A percentile compares a stretch with the other conserved stretches of the same genome.
Evolutionary conservation across 1,140 invertebrate species (phyloP).

Genomic region (Tetramorium parvispinum): DNA sequence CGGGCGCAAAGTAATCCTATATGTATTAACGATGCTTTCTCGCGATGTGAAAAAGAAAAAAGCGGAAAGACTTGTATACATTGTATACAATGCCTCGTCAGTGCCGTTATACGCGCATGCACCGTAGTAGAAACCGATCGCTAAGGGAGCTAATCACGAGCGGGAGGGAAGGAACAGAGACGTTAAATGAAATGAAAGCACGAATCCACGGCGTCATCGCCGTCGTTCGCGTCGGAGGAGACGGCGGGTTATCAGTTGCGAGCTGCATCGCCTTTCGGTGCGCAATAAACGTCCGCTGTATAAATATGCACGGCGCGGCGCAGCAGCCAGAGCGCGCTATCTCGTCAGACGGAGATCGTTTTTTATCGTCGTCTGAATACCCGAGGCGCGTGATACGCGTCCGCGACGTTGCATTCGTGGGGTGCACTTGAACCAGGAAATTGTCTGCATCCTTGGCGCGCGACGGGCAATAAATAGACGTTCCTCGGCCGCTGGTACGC

Average conservation of each 20-base stretch:
- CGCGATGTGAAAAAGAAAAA: neutral
- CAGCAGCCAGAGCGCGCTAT: conserved; percentile 5
- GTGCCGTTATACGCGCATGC: conserved; percentile 15
- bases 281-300: conserved; percentile 64
- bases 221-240: neutral
- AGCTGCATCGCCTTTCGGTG: conserved; percentile 45
- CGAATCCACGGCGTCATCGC: conserved; percentile 1
- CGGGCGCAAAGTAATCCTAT: neutral
- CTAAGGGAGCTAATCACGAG: conserved; percentile 7
- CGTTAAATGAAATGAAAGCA: conserved; percentile 18
- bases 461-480: conserved; percentile 56
- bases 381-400: conserved; percentile 43
- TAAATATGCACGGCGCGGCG: conserved; percentile 55
- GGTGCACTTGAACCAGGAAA: conserved; percentile 72
- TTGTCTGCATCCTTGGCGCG: conserved; percentile 51
- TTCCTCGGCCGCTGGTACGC: conserved; percentile 10
- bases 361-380: conserved; percentile 65
- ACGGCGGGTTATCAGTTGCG: conserved; percentile 62
- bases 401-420: conserved; percentile 44
- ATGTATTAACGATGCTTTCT: neutral
- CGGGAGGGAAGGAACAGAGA: neutral
- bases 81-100: conserved; percentile 17
- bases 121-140: conserved; percentile 7
- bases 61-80: conserved; percentile 4
- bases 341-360: conserved; percentile 31